Evolutionary conservation across 2,797 vertebrate species (phyloP), one percentile per base, ranked within the genome.

Genomic region (Ciconia nigra): DNA sequence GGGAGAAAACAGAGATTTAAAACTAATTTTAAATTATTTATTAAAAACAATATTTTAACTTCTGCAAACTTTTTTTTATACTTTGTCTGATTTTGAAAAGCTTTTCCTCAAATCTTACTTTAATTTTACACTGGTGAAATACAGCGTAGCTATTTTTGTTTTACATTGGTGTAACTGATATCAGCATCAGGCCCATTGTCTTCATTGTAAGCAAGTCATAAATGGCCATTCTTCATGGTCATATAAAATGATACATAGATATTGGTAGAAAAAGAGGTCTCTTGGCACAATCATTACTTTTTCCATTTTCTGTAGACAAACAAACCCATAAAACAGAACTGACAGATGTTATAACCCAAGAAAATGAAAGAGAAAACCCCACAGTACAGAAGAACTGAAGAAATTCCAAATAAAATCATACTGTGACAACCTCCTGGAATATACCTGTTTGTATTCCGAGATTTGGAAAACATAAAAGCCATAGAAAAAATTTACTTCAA

Each of bases 281-380:
- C 94, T 69, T 92, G 91, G 81, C 65, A 85, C 91, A 84, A 83
- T 94, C 73, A 94, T 96, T 96, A 96, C 94, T 96, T 97, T 96
- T 95, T 94, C 93, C 88, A 96, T 97, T 96, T 96, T 95, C 96
- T 96, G 70, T 91, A 97, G 96, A 96, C 83, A 97, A 97, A 96
- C 90, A 90, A 97, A 96, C 74, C 57, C 78, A 94, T 94, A 96
- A 96, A 96, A 89, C 86, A 97, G 89, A 96, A 87, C 65, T 97
- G 93, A 86, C 89, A 96, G 93, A 96, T 92, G 89, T 84, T 96
- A 96, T 84, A 96, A 93, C 87, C 92, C 65, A 90, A 94, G 91
- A 94, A 97, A 97, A 96, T 94, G 89, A 95, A 96, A 95, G 92
- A 76, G 54, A 89, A 96, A 95, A 87, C 19, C 47, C 61, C n/a